Evolutionary conservation across 2,888 invertebrate genomes (phyloP).

Genomic region (Drosophila lutescens): DNA sequence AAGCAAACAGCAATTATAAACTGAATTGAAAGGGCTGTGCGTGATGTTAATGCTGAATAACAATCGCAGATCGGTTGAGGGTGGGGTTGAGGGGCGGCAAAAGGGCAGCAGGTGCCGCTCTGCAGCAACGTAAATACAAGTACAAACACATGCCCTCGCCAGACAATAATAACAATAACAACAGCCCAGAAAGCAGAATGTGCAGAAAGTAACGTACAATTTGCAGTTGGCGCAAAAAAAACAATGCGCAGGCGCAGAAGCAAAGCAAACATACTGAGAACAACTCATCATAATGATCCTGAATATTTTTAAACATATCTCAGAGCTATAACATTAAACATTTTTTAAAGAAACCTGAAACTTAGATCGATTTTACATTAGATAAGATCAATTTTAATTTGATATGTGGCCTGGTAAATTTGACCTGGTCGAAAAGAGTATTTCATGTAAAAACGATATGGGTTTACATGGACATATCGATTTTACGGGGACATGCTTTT

Average conservation of each 20-base stretch:
- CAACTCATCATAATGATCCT: not conserved
- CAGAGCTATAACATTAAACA: not conserved
- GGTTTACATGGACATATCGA: too few relatives aligned
- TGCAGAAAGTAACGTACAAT: conserved; percentile 58
- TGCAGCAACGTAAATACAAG: conserved; percentile 34
- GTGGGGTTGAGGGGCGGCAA: not conserved
- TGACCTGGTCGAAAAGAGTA: too few relatives aligned
- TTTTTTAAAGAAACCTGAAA: too few relatives aligned
- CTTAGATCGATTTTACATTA: too few relatives aligned
- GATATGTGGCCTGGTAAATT: too few relatives aligned
- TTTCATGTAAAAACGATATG: too few relatives aligned
- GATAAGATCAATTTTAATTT: too few relatives aligned
- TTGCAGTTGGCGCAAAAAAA: conserved; percentile 48
- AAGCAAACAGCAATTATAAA: conserved; percentile 62
- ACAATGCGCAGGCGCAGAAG: conserved; percentile 40
- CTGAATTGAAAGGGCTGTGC: conserved; percentile 75
- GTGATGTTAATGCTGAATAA: conserved; percentile 73
- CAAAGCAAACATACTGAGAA: not conserved
- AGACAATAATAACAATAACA: conserved; percentile 40
- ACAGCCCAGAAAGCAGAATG: conserved; percentile 14
- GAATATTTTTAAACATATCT: not conserved
- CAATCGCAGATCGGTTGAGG: conserved; percentile 18
- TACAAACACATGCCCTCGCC: conserved; percentile 15
- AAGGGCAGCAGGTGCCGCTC: conserved; percentile 73
- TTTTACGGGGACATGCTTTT: too few relatives aligned